phyloP scores from a whole-genome alignment of 2,888 invertebrate genomes.

The Cosmia trapezina region DNA sequence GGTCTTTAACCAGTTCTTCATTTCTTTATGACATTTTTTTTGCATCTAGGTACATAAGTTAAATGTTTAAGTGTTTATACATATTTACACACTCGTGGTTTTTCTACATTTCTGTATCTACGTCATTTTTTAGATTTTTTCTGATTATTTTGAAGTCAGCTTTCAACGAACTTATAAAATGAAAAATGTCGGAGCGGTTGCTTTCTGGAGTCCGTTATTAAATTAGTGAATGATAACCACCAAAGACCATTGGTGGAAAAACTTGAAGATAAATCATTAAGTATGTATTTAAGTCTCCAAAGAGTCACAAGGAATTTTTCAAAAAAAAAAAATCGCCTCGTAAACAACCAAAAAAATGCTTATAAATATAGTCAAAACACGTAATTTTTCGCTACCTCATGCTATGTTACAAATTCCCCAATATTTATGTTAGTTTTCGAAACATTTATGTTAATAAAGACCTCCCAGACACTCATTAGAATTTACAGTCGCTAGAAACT shows the following conservation, averaged over 20 bases:
- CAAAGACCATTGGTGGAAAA: not conserved
- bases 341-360: slow-evolving; percentile 21
- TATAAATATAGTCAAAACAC: slow-evolving; percentile 36
- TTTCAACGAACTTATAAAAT: not conserved
- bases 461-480: slow-evolving; percentile 68
- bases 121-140: not conserved
- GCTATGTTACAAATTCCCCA: slow-evolving; percentile 51
- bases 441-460: slow-evolving; percentile 63
- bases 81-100: not conserved
- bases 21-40: slow-evolving; percentile 35
- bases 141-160: not conserved
- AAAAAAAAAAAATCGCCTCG: slow-evolving; percentile 7
- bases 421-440: slow-evolving; percentile 61
- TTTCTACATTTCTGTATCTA: not conserved
- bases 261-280: not conserved
- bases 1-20: slow-evolving; percentile 61
- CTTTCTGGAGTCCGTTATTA: not conserved
- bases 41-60: not conserved
- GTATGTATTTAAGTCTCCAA: not conserved
- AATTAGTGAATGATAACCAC: no score
- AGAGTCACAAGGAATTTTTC: not conserved
- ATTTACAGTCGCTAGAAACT: slow-evolving; percentile 65
- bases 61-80: not conserved
- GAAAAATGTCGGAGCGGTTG: no score
- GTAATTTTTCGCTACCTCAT: slow-evolving; percentile 49